Percentiles rank a stretch among this genome's conserved stretches.
Conservation (phyloP, 2,888 invertebrate species). For the Rhogogaster chlorosoma region DNA sequence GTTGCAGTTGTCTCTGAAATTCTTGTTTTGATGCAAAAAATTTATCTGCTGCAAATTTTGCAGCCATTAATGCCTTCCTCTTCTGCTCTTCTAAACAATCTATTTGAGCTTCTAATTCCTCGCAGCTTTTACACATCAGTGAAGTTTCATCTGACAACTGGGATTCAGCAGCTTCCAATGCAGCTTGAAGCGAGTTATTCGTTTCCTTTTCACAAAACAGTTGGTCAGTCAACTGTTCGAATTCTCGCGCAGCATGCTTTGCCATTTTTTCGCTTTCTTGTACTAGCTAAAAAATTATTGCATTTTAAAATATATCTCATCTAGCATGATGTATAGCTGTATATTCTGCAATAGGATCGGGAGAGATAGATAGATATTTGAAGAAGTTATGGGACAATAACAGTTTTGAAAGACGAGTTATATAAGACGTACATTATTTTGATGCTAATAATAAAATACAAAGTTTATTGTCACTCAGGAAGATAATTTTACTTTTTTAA, state of each 20-base stretch:
- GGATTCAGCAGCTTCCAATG: slow-evolving; percentile 57
- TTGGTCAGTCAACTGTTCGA: slow-evolving; percentile 64
- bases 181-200: slow-evolving; percentile 59
- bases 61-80: slow-evolving; percentile 61
- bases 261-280: slow-evolving; percentile 66
- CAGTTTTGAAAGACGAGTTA: background rate
- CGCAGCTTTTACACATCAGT: slow-evolving; percentile 60
- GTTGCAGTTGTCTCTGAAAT: slow-evolving; percentile 59
- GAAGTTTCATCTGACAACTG: slow-evolving; percentile 53
- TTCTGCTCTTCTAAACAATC: slow-evolving; percentile 61
- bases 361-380: background rate
- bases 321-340: too few relatives aligned
- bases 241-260: slow-evolving; percentile 65
- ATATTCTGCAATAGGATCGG: too few relatives aligned
- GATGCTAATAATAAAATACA: slow-evolving; percentile 15
- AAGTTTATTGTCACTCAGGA: background rate
- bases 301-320: background rate
- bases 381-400: background rate
- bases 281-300: slow-evolving; percentile 60
- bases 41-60: slow-evolving; percentile 65
- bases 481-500: slow-evolving; percentile 60
- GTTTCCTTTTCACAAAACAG: slow-evolving; percentile 61
- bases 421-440: slow-evolving; percentile 38
- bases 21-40: slow-evolving; percentile 58
- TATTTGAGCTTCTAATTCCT: slow-evolving; percentile 56